Evolutionary conservation across 2,113 vertebrate species (phyloP), one percentile per base, ranked within the genome.

Genomic region (Pogonocichla stellata): DNA sequence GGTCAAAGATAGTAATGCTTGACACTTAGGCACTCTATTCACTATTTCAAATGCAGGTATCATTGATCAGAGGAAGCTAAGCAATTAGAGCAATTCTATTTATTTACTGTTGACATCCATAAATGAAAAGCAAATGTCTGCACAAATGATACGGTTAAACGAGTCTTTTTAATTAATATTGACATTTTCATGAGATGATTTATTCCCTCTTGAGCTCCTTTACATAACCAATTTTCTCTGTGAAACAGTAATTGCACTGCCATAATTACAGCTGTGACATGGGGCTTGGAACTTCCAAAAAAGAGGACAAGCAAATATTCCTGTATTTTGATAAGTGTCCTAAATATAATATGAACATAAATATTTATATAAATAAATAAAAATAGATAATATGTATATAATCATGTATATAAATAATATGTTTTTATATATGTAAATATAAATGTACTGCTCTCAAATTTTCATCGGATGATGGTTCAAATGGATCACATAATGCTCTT

Each of bases 381-480:
- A 24, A 12, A 50, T 26, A 15, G 14, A 50, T 50, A 9, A 14
- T 8, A 50, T 26, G 9, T 50, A 50, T 16, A 50, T 50, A 50
- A 50, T 50, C 9, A 16, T 48, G 12, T 26, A 50, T 50, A 50
- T 15, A 50, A 26, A 50, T 15, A 9, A 50, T 48, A 48, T 50
- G 26, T 50, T 15, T 50, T 14, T 50, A 50, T 15, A 15, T 28
- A 28, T 51, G 26, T 73, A 14, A 71, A 26, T 50, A 56, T 8
- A 64, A 73, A 58, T 0, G 0, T 29, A 14, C 53, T 5, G 11
- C 16, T 29, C 14, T 40, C 36, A 25, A 5, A 3, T 12, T 48
- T 48, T 47, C 51, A 1, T 7, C 5, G 11, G 31, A 19, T 57
- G 69, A 31, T n/a, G 69, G 53, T 10, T 69, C 38, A 61, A 43